Evolutionary conservation across 2,888 invertebrate species (phyloP), one percentile per base, ranked within the genome.

Genomic region (Sphaerophoria rueppellii): DNA sequence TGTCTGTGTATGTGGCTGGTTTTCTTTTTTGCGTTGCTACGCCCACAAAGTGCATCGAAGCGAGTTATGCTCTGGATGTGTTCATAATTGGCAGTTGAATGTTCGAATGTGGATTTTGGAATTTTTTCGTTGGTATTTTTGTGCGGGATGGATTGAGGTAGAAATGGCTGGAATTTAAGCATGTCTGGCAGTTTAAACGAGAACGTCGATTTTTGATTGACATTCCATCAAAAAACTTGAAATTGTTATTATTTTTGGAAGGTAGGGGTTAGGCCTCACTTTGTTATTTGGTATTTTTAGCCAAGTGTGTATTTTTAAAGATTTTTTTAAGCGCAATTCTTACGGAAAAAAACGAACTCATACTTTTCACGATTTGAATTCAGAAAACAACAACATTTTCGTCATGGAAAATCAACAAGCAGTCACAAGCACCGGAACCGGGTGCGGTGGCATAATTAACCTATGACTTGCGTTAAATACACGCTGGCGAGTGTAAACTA

Each of bases 401-500:
- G 12, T n/a, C 46, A 14, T 34, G n/a, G n/a, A 14, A 7, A 52
- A 46, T 35, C 54, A 67, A 46, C 4, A 9, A 48, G 70, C 52
- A 70, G 55, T 65, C 67, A 70, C 55, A 50, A 63, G 74, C 74
- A 58, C 58, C 6, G 34, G 9, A 24, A 24, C 24, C 24, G 2
- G 24, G 24, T 24, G n/a, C 6, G 35, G n/a, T 69, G 77, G 72
- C 34, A 72, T 77, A 82, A 82, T 82, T 82, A 82, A 77, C 77
- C 77, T 60, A 77, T 61, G 72, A 46, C 72, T 50, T 58, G 50
- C 67, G 55, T 55, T 55, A 58, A 81, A 67, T 24, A 24, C 34
- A 72, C 71, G 61, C 65, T 65, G 77, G 65, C 52, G 71, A 76
- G 77, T 77, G 77, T 81, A 76, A 65, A 82, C 77, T 82, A 72